Evolutionary conservation across 2,797 vertebrate species (phyloP).

Genomic region (Xerus rutilus): DNA sequence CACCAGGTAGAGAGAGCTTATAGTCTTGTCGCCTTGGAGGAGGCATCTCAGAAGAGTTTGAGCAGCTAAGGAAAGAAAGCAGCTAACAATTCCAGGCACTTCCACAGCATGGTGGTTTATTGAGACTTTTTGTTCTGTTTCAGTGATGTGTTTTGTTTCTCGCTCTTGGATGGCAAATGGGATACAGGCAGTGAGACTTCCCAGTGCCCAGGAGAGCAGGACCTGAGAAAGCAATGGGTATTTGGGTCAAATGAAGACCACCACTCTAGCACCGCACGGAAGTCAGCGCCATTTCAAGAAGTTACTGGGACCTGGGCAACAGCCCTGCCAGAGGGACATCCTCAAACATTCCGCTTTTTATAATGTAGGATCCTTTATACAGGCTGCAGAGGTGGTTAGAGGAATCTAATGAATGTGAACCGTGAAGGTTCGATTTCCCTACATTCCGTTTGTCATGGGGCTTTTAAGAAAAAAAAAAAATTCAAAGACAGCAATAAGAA

Average conservation of each 20-base stretch:
- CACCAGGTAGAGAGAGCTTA: background rate
- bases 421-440: background rate
- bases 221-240: background rate
- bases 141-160: background rate
- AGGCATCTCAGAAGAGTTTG: background rate
- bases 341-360: background rate
- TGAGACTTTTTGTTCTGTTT: constrained; percentile 7
- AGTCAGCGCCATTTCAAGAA: background rate
- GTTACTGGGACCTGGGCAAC: background rate
- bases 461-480: background rate
- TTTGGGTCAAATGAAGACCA: background rate
- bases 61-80: background rate
- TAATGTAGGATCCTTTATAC: background rate
- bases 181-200: background rate
- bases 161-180: background rate
- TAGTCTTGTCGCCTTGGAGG: background rate
- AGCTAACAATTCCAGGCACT: background rate
- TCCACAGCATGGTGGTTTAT: background rate
- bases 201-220: background rate
- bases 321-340: background rate
- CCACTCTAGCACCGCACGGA: rapidly evolving
- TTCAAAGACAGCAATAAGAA: constrained; percentile 25
- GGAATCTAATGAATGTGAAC: background rate
- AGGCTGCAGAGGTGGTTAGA: background rate
- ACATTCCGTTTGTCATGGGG: background rate